Base-by-base conservation (phyloP, 2,888 invertebrate genomes). In the Smittia aterrima region DNA sequence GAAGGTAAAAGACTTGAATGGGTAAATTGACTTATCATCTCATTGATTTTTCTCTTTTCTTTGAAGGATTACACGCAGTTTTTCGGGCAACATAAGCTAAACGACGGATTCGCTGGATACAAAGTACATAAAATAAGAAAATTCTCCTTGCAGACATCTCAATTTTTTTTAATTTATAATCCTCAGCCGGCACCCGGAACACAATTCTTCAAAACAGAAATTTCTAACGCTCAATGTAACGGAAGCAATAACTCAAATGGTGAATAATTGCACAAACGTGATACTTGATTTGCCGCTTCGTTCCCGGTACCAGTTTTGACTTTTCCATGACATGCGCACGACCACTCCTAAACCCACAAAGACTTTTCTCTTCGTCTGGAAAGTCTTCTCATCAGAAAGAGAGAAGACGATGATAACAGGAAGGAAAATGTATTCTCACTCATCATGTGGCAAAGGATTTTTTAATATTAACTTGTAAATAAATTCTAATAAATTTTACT, bases 241-340 rank as follows among this genome's bases (percentile, higher is more conserved):
- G 72, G 72, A 72, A 62, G 72, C 72, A 72, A 72, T 72, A 62
- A 72, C 58, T 72, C 72, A 72, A 72, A 72, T 62, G 9, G 38
- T 72, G 72, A 72, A 72, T 72, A 72, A 72, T 72, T 72, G 72
- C 72, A 72, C 58, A 72, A 72, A 72, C 72, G 72, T 72, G 72
- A 72, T 72, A 72, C 62, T 72, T 72, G 72, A 62, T 72, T 7
- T 58, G 20, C 22, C 68, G 41, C 53, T 41, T 41, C 13, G 18
- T 67, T 22, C 70, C 54, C 27, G 68, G 68, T 25, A 53, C 47
- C 58, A 58, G 9, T 58, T 58, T 18, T 58, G 20, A n/a, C n/a
- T 58, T 62, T 72, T 72, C 72, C 72, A 72, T 54, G 4, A 54
- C 72, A 62, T 72, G 72, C 72, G 38, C 72, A 7, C 27, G 1